Conservation (phyloP, 2,888 invertebrate genomes). For the Chrysomela aeneicollis region DNA sequence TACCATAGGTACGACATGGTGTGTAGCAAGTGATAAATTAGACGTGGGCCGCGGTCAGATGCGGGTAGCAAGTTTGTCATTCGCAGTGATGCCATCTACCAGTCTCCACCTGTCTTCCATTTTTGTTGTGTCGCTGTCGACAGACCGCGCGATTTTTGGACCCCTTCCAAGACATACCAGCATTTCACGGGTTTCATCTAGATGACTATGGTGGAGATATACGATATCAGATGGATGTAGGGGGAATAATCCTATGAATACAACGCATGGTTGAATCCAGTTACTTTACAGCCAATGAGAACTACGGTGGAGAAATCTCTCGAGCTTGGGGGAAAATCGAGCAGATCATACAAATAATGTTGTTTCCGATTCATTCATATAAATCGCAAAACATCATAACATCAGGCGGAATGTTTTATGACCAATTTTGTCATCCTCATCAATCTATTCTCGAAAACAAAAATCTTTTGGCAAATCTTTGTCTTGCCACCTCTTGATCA, state of each 20-base stretch:
- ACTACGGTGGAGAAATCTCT: no score
- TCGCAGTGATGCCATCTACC: constrained; percentile 30
- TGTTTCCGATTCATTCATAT: no score
- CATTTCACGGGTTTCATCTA: background rate
- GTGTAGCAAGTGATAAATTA: constrained; percentile 41
- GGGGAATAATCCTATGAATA: constrained; percentile 1
- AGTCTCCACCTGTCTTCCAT: constrained; percentile 42
- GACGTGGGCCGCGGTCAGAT: constrained; percentile 38
- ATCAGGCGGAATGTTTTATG: no score
- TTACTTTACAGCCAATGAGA: no score
- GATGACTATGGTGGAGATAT: background rate
- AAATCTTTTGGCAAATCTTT: no score
- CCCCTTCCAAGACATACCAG: constrained; percentile 10
- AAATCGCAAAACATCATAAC: no score
- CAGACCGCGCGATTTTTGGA: constrained; percentile 9
- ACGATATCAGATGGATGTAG: background rate
- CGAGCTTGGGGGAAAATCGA: no score
- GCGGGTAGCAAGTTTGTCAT: constrained; percentile 39
- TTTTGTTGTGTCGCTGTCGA: background rate
- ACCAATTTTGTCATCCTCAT: no score
- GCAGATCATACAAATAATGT: no score
- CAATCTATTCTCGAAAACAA: no score
- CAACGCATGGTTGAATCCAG: constrained; percentile 10
- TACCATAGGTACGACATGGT: constrained; percentile 35
- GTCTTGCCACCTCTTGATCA: no score